Evolutionary conservation across 2,113 vertebrate species (phyloP).

Genomic region (Ciconia boyciana): DNA sequence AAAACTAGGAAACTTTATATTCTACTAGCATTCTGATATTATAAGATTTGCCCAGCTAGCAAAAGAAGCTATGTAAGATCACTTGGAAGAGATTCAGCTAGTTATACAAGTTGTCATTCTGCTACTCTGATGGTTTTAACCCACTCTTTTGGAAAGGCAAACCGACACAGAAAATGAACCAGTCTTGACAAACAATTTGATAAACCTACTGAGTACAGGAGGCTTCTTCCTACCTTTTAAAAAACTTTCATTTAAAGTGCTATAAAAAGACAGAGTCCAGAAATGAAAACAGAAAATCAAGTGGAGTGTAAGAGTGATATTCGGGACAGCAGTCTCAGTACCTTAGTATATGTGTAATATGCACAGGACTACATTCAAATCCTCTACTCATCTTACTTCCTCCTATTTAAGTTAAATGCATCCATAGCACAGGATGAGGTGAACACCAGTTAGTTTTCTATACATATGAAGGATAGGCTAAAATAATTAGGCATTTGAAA

Average conservation of each 20-base stretch:
- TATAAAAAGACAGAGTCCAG: not conserved
- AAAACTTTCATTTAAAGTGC: not conserved
- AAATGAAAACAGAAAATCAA: not conserved
- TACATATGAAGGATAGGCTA: not conserved
- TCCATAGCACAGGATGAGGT: not conserved
- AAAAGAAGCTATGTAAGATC: not conserved
- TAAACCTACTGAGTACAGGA: not conserved
- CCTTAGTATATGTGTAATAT: fast-evolving
- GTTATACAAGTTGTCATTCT: not conserved
- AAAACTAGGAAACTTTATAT: not conserved
- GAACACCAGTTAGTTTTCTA: not conserved
- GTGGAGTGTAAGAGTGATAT: not conserved
- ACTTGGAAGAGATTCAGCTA: not conserved
- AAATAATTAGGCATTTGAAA: not conserved
- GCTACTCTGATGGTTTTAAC: not conserved
- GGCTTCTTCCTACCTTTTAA: not conserved
- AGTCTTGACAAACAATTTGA: not conserved
- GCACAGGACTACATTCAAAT: not conserved
- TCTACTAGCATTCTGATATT: not conserved
- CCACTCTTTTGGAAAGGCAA: not conserved
- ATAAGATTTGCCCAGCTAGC: not conserved
- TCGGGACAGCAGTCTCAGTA: not conserved
- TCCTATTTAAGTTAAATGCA: not conserved
- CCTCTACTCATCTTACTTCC: not conserved
- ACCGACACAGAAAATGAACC: not conserved